Conservation (phyloP, 2,113 vertebrate genomes). For the Turdus rufiventris region DNA sequence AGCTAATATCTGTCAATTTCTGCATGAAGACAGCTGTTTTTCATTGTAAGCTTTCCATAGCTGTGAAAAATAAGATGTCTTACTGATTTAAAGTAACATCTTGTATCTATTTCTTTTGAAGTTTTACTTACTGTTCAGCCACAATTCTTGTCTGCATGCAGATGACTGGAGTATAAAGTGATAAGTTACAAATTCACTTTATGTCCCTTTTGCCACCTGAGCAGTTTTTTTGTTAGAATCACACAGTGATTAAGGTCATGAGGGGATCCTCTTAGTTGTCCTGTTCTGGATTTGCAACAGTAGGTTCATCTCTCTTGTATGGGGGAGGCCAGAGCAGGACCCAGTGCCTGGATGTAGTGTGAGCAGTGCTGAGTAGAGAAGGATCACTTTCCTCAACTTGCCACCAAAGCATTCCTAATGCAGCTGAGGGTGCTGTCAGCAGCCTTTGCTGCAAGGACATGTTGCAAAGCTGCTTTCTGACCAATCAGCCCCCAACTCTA, state of each 20-base stretch:
- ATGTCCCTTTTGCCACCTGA: not conserved
- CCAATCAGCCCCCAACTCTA: not conserved
- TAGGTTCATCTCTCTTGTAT: fast-evolving
- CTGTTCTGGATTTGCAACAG: not conserved
- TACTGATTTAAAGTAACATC: not conserved
- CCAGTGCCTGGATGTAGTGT: not conserved
- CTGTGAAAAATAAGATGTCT: not conserved
- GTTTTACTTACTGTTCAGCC: not conserved
- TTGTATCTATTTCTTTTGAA: not conserved
- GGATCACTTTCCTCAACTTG: not conserved
- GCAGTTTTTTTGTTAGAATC: not conserved
- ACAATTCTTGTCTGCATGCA: not conserved
- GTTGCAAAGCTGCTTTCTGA: not conserved
- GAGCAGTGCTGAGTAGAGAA: not conserved
- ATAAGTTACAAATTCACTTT: not conserved
- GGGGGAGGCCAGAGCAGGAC: not conserved
- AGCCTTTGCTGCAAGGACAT: not conserved
- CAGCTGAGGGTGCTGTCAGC: not conserved
- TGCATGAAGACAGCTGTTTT: not conserved
- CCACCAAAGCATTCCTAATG: not conserved
- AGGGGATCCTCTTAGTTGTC: not conserved
- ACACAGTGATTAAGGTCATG: not conserved
- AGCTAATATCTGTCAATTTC: not conserved
- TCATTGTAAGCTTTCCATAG: not conserved
- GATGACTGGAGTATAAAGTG: not conserved